Percentiles rank a stretch among this genome's conserved stretches.
phyloP scores from a whole-genome alignment of 2,113 vertebrate genomes.

The Lampris incognitus region DNA sequence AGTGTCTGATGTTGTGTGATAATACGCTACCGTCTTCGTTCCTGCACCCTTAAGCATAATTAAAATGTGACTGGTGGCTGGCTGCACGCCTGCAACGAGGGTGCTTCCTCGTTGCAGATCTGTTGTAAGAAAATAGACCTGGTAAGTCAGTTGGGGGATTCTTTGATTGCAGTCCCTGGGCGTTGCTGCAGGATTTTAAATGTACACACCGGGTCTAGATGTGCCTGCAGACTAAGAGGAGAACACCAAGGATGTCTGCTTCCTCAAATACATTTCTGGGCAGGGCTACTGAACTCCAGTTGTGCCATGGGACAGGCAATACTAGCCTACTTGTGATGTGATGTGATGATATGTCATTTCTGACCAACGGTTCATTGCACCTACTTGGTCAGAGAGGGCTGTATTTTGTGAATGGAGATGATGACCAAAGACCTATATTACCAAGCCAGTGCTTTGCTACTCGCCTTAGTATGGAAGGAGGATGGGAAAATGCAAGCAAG shows the following conservation, averaged over 20 bases:
- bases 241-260: conserved; percentile 37
- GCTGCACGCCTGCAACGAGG: conserved; percentile 23
- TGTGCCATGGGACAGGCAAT: conserved; percentile 59
- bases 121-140: conserved; percentile 56
- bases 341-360: conserved; percentile 4
- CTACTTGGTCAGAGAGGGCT: conserved; percentile 11
- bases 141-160: conserved; percentile 65
- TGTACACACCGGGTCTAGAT: conserved; percentile 48
- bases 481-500: conserved; percentile 29
- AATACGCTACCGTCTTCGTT: conserved; percentile 21
- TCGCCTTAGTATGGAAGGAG: conserved; percentile 31
- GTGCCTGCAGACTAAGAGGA: conserved; percentile 45
- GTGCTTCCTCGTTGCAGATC: conserved; percentile 56
- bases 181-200: conserved; percentile 78
- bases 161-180: conserved; percentile 72
- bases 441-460: conserved; percentile 18
- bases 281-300: conserved; percentile 55
- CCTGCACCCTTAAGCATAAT: conserved; percentile 21
- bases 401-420: conserved; percentile 13
- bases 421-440: not conserved
- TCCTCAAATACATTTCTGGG: conserved; percentile 44
- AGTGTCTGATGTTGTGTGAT: conserved; percentile 13
- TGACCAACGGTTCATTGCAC: conserved; percentile 31
- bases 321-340: conserved; percentile 41
- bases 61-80: conserved; percentile 27